These are phyloP conservation scores for Ectropis grisescens DNA, from an alignment of 1,140 invertebrate species.

Conservation along the genomic window DNA sequence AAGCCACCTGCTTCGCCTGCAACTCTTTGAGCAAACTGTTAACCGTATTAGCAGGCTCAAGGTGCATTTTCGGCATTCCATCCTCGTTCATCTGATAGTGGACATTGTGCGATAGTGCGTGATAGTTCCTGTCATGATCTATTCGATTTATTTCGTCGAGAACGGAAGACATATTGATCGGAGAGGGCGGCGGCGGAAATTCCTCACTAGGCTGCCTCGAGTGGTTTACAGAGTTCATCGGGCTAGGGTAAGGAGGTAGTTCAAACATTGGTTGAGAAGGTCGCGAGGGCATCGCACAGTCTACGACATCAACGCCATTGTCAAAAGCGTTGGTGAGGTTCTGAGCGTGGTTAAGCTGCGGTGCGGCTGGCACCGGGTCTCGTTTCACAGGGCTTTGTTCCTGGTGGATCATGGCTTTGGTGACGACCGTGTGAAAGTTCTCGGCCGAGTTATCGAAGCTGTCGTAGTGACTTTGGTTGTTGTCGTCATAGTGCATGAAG, in stretches of 20 bases:
- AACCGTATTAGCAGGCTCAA: conserved; percentile 64
- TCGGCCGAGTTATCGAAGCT: conserved; percentile 48
- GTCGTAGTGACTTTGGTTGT: conserved; percentile 40
- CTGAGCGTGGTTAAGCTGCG: conserved; percentile 47
- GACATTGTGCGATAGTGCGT: conserved; percentile 21
- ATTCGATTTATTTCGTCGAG: conserved; percentile 70
- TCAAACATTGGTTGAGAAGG: conserved; percentile 67
- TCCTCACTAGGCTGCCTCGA: conserved; percentile 90
- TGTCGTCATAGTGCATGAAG: conserved; percentile 72
- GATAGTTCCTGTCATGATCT: background rate
- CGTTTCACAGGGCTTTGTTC: conserved; percentile 79
- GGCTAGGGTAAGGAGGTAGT: conserved; percentile 85
- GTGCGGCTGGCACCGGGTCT: conserved; percentile 30
- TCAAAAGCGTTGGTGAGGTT: conserved; percentile 55
- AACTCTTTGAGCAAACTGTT: conserved; percentile 83
- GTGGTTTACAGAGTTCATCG: conserved; percentile 80
- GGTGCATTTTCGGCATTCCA: conserved; percentile 76
- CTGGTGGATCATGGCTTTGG: conserved; percentile 85
- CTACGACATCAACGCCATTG: conserved; percentile 73
- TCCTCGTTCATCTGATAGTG: conserved; percentile 9
- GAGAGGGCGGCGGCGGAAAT: conserved; percentile 88
- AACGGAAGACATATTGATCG: conserved; percentile 75
- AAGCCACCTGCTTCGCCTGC: conserved; percentile 81
- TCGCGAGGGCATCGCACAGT: conserved; percentile 55
- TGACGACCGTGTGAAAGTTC: conserved; percentile 76